Percentiles rank a stretch among this genome's conserved stretches.
These are phyloP conservation scores for Strigops habroptila DNA, from an alignment of 2,113 vertebrate genomes.

Conservation along the genomic window DNA sequence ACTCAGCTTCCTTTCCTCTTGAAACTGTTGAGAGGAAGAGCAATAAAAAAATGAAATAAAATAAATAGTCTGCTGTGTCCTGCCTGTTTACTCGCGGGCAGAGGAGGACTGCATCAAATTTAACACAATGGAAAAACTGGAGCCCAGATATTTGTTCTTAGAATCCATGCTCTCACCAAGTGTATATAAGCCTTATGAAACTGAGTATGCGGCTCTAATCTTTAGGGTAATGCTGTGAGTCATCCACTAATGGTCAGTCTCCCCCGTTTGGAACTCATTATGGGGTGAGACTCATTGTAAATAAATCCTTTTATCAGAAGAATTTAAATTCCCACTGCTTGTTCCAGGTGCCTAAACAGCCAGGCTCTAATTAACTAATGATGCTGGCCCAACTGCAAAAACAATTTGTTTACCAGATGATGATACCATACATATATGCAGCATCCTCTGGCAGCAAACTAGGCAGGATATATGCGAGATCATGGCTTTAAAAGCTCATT, in stretches of 20 bases:
- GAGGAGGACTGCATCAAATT: not conserved
- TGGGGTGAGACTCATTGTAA: constrained; percentile 49
- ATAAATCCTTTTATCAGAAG: constrained; percentile 65
- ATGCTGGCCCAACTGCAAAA: constrained; percentile 28
- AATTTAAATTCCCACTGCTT: constrained; percentile 50
- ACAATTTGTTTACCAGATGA: constrained; percentile 1
- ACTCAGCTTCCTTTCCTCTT: constrained; percentile 18
- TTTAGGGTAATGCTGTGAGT: constrained; percentile 32
- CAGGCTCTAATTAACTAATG: constrained; percentile 62
- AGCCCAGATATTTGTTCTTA: constrained; percentile 22
- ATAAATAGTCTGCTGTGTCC: constrained; percentile 5
- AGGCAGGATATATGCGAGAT: not conserved
- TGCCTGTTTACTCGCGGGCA: constrained; percentile 25
- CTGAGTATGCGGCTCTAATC: constrained; percentile 1
- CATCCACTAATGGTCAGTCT: constrained; percentile 42
- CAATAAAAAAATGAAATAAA: constrained; percentile 29
- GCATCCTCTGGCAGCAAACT: not conserved
- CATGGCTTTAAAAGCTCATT: not conserved
- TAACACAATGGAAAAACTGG: not conserved
- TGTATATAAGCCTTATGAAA: not conserved
- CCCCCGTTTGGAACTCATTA: constrained; percentile 28
- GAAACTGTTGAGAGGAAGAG: constrained; percentile 16
- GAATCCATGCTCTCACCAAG: not conserved
- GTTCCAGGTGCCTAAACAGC: constrained; percentile 54
- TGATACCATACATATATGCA: not conserved